These are phyloP conservation scores for Tragelaphus scriptus DNA, from an alignment of 2,113 vertebrate species.

Conservation along the genomic window DNA sequence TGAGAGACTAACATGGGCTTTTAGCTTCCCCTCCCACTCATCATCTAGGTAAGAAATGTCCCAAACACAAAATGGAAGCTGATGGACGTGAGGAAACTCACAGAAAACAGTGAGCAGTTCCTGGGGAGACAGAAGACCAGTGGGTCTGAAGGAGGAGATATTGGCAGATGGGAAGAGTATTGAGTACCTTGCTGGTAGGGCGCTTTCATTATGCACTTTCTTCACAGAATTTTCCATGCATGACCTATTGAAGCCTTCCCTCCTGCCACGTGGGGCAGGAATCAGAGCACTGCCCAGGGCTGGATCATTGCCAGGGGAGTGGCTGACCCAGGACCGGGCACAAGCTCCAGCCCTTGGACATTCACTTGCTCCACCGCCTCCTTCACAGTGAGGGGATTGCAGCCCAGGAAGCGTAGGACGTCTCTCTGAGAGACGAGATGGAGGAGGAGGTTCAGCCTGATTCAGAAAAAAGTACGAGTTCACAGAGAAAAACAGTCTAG, in stretches of 20 bases:
- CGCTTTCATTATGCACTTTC: not conserved
- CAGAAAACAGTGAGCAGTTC: not conserved
- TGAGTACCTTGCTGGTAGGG: not conserved
- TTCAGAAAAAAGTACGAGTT: not conserved
- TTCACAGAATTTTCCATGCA: not conserved
- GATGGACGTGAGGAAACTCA: not conserved
- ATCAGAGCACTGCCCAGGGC: not conserved
- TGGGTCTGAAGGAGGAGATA: not conserved
- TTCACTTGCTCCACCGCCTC: rapidly evolving
- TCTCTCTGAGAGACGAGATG: not conserved
- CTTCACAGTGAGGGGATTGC: not conserved
- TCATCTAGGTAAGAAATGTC: not conserved
- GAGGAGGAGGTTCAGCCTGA: not conserved
- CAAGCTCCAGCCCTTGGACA: not conserved
- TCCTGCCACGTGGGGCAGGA: not conserved
- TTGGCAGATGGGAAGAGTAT: not conserved
- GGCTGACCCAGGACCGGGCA: not conserved
- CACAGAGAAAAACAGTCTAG: not conserved
- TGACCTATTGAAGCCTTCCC: not conserved
- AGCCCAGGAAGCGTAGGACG: not conserved
- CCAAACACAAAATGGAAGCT: not conserved
- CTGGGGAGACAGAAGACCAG: not conserved
- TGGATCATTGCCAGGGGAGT: not conserved
- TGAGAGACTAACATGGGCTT: not conserved
- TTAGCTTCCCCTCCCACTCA: not conserved